Evolutionary conservation across 2,113 vertebrate genomes (phyloP).

Genomic region (Podiceps cristatus): DNA sequence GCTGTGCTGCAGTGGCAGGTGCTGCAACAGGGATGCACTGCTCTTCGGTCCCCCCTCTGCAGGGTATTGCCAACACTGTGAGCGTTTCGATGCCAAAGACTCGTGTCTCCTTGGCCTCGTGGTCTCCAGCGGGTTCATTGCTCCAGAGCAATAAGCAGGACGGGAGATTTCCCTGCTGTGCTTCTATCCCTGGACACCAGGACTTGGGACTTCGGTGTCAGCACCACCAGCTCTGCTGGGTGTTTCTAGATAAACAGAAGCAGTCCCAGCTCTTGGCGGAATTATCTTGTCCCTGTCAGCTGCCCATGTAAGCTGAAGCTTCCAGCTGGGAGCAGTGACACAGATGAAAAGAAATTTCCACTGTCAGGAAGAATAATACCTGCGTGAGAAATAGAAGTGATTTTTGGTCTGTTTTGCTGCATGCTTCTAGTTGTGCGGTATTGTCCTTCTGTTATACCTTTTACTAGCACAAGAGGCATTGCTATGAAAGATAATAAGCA

Average conservation of each 20-base stretch:
- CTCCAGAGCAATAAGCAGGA: background rate
- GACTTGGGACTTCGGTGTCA: background rate
- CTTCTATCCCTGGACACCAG: background rate
- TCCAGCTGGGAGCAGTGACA: background rate
- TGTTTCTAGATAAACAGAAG: background rate
- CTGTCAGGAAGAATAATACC: background rate
- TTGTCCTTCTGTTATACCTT: background rate
- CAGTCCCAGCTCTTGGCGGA: background rate
- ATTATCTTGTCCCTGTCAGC: constrained; percentile 27
- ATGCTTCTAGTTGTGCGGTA: background rate
- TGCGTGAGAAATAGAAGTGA: background rate
- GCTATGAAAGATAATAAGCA: constrained; percentile 23
- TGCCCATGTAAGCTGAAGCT: background rate
- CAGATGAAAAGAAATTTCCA: constrained; percentile 25
- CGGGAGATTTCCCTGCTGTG: background rate
- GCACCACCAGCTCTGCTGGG: background rate
- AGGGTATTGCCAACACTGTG: fast-evolving
- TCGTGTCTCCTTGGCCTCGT: fast-evolving
- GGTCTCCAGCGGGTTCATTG: background rate
- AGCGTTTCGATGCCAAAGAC: fast-evolving
- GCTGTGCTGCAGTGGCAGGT: background rate
- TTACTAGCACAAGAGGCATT: background rate
- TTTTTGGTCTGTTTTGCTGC: background rate
- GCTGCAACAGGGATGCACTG: fast-evolving
- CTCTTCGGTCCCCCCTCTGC: fast-evolving